These are phyloP conservation scores for Porites evermanni DNA, from an alignment of 92 coral and sea anemone genomes.

Conservation along the genomic window DNA sequence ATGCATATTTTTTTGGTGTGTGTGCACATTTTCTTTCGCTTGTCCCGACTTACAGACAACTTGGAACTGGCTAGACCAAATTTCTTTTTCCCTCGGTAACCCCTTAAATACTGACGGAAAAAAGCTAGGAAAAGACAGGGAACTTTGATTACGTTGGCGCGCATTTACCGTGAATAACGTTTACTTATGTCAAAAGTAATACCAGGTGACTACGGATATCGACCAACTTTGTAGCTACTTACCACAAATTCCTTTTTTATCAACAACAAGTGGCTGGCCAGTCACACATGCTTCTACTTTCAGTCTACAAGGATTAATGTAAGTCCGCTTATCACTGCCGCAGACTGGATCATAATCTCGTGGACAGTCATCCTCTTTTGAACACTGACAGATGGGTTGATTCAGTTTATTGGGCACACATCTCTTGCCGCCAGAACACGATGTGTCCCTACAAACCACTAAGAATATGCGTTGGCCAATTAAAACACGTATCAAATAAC, in stretches of 20 bases:
- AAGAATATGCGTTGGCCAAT: neutral
- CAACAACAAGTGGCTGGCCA: conserved; percentile 42
- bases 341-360: conserved; percentile 83
- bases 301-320: conserved; percentile 76
- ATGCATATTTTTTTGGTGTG: too few relatives aligned
- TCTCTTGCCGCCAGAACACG: conserved; percentile 70
- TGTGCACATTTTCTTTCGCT: too few relatives aligned
- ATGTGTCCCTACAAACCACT: conserved; percentile 63
- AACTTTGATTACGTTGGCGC: neutral
- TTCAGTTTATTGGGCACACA: conserved; percentile 61
- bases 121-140: too few relatives aligned
- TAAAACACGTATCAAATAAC: neutral
- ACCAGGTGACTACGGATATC: neutral
- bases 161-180: neutral
- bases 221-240: conserved; percentile 8
- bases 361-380: conserved; percentile 76
- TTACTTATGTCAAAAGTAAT: too few relatives aligned
- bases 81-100: too few relatives aligned
- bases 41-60: too few relatives aligned
- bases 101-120: too few relatives aligned
- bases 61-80: too few relatives aligned
- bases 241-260: conserved; percentile 87
- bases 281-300: conserved; percentile 79
- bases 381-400: conserved; percentile 81
- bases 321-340: conserved; percentile 71